A percentile compares a stretch with the other conserved stretches of the same genome.
These are phyloP conservation scores for Dinomys branickii DNA, from an alignment of 2,113 vertebrate genomes.

Conservation along the genomic window DNA sequence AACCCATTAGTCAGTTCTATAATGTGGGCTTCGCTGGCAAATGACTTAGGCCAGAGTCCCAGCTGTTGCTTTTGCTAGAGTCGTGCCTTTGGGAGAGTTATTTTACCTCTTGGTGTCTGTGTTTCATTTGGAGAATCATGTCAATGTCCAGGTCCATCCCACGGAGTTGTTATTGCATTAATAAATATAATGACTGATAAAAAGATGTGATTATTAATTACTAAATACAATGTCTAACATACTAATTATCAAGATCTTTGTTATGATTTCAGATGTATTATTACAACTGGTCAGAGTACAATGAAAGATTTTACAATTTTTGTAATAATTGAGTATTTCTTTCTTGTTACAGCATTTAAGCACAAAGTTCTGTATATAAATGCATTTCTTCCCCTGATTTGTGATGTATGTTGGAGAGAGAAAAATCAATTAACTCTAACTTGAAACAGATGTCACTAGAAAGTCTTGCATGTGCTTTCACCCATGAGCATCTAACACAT, in stretches of 20 bases:
- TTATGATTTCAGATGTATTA: neutral
- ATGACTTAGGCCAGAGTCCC: neutral
- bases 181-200: neutral
- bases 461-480: neutral
- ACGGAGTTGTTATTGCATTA: neutral
- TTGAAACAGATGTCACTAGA: constrained; percentile 72
- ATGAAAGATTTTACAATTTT: constrained; percentile 13
- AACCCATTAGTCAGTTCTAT: neutral
- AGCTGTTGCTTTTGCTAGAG: neutral
- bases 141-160: neutral
- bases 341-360: neutral
- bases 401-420: constrained; percentile 7
- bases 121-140: neutral
- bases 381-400: neutral
- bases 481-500: constrained; percentile 30
- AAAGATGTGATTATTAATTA: neutral
- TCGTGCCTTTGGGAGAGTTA: neutral
- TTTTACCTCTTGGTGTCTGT: neutral
- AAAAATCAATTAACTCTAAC: constrained; percentile 65
- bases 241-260: neutral
- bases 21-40: neutral
- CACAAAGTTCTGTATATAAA: neutral
- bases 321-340: neutral
- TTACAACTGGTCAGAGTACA: neutral
- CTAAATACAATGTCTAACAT: neutral